phyloP scores from a whole-genome alignment of 2,888 invertebrate genomes.

The Lycia hirtaria region DNA sequence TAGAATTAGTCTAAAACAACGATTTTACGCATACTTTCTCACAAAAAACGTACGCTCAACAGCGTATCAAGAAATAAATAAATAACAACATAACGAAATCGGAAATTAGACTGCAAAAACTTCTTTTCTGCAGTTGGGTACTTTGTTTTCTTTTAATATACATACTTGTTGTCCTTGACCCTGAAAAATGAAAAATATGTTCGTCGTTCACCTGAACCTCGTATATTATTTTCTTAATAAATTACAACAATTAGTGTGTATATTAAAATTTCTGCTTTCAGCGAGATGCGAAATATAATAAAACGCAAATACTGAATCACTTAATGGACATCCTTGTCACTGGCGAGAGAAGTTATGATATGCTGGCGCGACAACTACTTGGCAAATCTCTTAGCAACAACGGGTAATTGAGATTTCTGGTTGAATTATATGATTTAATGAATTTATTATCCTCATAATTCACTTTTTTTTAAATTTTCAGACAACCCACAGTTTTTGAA shows the following conservation, averaged over 20 bases:
- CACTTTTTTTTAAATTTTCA: constrained; percentile 51
- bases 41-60: no score
- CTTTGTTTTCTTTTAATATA: no score
- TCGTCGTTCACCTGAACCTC: no score
- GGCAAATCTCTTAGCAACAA: constrained; percentile 53
- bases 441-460: constrained; percentile 27
- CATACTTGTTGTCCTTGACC: no score
- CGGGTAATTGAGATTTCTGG: constrained; percentile 53
- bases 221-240: constrained; percentile 7
- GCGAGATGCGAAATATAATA: constrained; percentile 67
- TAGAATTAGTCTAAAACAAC: no score
- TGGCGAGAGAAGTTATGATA: constrained; percentile 68
- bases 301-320: constrained; percentile 73
- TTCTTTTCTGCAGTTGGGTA: no score
- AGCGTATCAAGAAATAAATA: no score
- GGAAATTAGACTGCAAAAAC: no score
- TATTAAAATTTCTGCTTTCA: constrained; percentile 59
- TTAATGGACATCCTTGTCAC: constrained; percentile 73
- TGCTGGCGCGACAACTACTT: constrained; percentile 59
- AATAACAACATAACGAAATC: no score
- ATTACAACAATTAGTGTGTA: constrained; percentile 4
- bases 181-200: no score
- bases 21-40: no score
- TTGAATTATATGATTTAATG: constrained; percentile 38
- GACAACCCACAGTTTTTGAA: constrained; percentile 64